Evolutionary conservation across 1,140 invertebrate species (phyloP).

Genomic region (Cyclargus thomasi): DNA sequence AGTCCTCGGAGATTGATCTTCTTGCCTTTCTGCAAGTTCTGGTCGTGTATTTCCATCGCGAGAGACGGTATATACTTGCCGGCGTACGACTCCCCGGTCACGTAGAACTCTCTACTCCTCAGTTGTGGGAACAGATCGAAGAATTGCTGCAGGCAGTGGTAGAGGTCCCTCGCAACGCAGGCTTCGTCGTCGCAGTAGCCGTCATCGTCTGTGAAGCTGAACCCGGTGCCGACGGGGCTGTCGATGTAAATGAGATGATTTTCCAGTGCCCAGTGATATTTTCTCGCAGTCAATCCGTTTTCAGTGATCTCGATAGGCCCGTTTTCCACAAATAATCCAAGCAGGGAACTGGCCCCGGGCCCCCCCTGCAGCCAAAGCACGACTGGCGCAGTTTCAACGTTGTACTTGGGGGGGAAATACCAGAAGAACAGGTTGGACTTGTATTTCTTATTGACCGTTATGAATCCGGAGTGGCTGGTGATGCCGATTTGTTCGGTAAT

Average conservation of each 20-base stretch:
- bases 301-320: conserved; percentile 63
- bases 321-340: conserved; percentile 76
- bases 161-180: conserved; percentile 78
- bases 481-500: conserved; percentile 48
- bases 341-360: conserved; percentile 79
- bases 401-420: conserved; percentile 81
- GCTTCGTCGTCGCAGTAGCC: conserved; percentile 79
- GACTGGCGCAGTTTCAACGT: conserved; percentile 75
- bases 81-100: conserved; percentile 90
- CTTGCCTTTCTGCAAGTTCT: conserved; percentile 71
- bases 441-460: conserved; percentile 81
- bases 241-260: conserved; percentile 88
- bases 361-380: conserved; percentile 86
- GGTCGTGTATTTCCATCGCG: conserved; percentile 81
- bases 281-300: conserved; percentile 60
- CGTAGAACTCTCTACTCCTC: conserved; percentile 81
- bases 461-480: conserved; percentile 79
- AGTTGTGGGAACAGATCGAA: conserved; percentile 82
- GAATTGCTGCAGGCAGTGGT: conserved; percentile 80
- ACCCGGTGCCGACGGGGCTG: conserved; percentile 88
- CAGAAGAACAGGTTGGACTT: conserved; percentile 86
- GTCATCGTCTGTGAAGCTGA: conserved; percentile 80
- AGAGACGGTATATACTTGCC: conserved; percentile 89
- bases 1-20: conserved; percentile 81
- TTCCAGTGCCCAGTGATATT: conserved; percentile 83